These are phyloP conservation scores for Synanceia verrucosa DNA, from an alignment of 2,797 vertebrate genomes.

Conservation along the genomic window DNA sequence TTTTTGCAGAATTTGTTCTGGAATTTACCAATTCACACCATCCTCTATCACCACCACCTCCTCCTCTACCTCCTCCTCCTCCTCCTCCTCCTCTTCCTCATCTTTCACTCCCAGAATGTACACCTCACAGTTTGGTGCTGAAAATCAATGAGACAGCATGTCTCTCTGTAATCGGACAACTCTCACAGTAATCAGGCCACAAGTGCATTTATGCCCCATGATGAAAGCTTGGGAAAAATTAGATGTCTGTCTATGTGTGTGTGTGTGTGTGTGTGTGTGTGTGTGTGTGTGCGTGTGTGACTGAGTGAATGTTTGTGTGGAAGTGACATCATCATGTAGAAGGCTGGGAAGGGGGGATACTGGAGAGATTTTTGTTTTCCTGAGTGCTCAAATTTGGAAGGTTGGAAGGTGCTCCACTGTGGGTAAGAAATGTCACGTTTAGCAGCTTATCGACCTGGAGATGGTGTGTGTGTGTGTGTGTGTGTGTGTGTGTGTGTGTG, in stretches of 20 bases:
- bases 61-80: constrained; percentile 20
- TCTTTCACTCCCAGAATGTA: constrained; percentile 57
- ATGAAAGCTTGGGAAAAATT: constrained; percentile 16
- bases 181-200: constrained; percentile 58
- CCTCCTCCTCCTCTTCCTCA: constrained; percentile 26
- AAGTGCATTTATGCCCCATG: constrained; percentile 2
- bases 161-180: constrained; percentile 62
- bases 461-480: neutral
- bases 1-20: constrained; percentile 15
- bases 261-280: neutral
- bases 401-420: constrained; percentile 20
- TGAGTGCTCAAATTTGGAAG: constrained; percentile 16
- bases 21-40: constrained; percentile 31
- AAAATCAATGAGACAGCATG: constrained; percentile 69
- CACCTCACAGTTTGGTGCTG: constrained; percentile 59
- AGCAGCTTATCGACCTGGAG: constrained; percentile 3
- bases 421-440: constrained; percentile 24
- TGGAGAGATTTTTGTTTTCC: neutral
- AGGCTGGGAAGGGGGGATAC: neutral
- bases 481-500: neutral
- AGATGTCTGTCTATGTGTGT: neutral
- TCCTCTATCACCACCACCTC: too few species aligned
- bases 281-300: neutral
- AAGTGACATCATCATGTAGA: neutral
- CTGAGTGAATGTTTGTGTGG: neutral